Base-by-base conservation (phyloP, 1,140 invertebrate species). In the Zophobas atratus region DNA sequence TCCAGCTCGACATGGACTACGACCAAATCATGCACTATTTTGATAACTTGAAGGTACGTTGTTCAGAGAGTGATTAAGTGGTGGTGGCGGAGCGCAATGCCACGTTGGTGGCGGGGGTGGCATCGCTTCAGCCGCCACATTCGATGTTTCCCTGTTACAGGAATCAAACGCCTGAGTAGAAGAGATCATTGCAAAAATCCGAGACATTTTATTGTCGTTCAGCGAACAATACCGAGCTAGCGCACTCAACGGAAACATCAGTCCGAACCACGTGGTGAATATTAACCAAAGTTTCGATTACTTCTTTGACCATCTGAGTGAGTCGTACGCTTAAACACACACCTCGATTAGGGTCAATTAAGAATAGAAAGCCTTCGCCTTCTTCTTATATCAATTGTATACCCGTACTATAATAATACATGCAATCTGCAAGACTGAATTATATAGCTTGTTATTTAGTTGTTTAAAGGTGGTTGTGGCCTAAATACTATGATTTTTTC, bases 21-120 rank as follows among this genome's bases (percentile, higher is more conserved):
- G 96, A 98, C 85, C 95, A 98, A 89, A 95, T 99, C 85, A 96
- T 98, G 94, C 94, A 97, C 84, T 98, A 98, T 88, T 98, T 99
- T 90, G 96, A 98, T 88, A 98, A 97, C 90, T 90, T 99, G 83
- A 98, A 98, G 90, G 97, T 92, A 88, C 63, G 67, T 39, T 46
- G 53, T 4, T 6, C 55, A 2, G 1, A 51, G 20, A 20, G 20
- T 20, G 20, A 20, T 20, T 20, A 20, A 20, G 20, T 20, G 20
- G 20, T 20, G 43, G 43, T 46, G 43, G 43, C 43, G 3, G 43
- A 46, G 43, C 3, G 3, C 3, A 4, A 8, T 46, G 43, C 8
- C 8, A 3, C 43, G 43, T 3, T 8, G 8, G 43, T 46, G 43
- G 43, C 43, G 43, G 43, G 3, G 43, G 3, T 3, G 3, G 43